These are phyloP conservation scores for Clarias macrocephalus DNA, from an alignment of 2,113 vertebrate genomes.

Conservation along the genomic window DNA sequence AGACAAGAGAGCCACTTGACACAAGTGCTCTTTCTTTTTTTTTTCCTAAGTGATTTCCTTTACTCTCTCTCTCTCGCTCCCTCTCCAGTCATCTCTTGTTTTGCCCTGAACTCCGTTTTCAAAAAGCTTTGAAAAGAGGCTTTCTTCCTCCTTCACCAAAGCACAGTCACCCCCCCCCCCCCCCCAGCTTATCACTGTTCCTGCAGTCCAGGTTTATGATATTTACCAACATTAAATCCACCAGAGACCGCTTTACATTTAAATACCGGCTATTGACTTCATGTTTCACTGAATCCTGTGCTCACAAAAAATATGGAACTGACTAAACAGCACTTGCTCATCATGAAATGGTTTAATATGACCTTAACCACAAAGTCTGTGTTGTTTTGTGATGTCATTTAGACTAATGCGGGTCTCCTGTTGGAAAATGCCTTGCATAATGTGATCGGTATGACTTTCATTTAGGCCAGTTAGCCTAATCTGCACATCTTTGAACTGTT, in stretches of 20 bases:
- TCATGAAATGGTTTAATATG: neutral
- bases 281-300: constrained; percentile 25
- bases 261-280: constrained; percentile 13
- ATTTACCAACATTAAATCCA: constrained; percentile 45
- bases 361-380: neutral
- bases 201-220: constrained; percentile 39
- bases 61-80: neutral
- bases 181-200: constrained; percentile 47
- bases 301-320: constrained; percentile 1
- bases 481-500: no score
- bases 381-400: neutral
- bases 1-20: constrained; percentile 32
- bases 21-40: neutral
- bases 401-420: neutral
- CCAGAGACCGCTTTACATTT: neutral
- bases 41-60: constrained; percentile 26
- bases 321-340: constrained; percentile 1
- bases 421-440: neutral
- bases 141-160: constrained; percentile 43
- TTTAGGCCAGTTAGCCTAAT: no score
- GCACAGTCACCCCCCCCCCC: constrained; percentile 4
- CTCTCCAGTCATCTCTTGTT: constrained; percentile 36
- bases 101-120: constrained; percentile 56
- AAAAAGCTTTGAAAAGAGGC: constrained; percentile 51
- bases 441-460: neutral